Evolutionary conservation across 2,888 invertebrate species (phyloP), one percentile per base, ranked within the genome.

Genomic region (Nemotelus nigrinus): DNA sequence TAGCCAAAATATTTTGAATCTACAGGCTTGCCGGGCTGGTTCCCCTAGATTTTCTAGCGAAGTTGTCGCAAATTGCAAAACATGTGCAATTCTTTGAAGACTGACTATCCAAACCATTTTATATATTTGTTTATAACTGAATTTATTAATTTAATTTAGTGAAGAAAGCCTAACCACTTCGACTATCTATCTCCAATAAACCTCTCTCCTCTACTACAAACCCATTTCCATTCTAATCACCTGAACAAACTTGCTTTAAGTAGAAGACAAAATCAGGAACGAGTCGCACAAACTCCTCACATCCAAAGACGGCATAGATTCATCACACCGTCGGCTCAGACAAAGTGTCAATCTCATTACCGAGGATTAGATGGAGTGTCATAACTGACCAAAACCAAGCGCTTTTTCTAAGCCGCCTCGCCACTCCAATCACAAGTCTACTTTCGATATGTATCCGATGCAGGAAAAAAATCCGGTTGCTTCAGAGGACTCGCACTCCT

Each of bases 281-380:
- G 6, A 67, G n/a, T 6, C 8, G 3, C 4, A 45, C 45, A 47
- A 7, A 3, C 44, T 41, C 53, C 5, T 25, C 53, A 8, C 6
- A 47, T 48, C 48, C 47, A 58, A 45, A 64, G 39, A 25, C 41
- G n/a, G 50, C 63, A 63, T 43, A 50, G 48, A 74, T 65, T 53
- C 76, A 65, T 65, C 58, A 64, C 76, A 64, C 53, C 43, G 58
- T 63, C 75, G 64, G 63, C 75, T 64, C 63, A 58, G 43, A 45
- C 72, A 65, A 76, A 76, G 76, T 65, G 76, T 76, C 76, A 76
- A 64, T 76, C 76, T 76, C 76, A 76, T 76, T 76, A 76, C 76
- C 65, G 55, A 44, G 65, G 65, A 76, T 76, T 76, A 76, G 76
- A 64, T 55, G 55, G 53, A 65, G 76, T 65, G 64, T 65, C 76